These are phyloP conservation scores for Sorex fumeus DNA, from an alignment of 2,113 vertebrate genomes.

Conservation along the genomic window DNA sequence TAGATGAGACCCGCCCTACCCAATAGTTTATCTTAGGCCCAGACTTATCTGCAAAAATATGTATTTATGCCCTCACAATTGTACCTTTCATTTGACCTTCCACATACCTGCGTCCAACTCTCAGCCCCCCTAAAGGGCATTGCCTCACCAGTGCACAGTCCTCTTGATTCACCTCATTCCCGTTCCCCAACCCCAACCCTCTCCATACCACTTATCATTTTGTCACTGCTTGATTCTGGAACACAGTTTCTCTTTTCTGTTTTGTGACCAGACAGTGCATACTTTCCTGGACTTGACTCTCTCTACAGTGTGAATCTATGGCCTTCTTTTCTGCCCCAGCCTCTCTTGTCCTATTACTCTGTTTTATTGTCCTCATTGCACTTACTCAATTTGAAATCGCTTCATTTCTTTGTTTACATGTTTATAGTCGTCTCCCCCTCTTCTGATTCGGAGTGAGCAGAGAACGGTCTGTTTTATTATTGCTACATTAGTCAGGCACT, in stretches of 20 bases:
- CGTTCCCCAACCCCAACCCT: background rate
- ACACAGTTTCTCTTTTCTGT: background rate
- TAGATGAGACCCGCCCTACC: background rate
- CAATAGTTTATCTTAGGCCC: background rate
- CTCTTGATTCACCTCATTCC: background rate
- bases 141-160: too few relatives aligned
- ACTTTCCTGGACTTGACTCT: background rate
- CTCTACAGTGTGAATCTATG: background rate
- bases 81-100: background rate
- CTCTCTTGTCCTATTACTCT: background rate
- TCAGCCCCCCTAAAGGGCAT: background rate
- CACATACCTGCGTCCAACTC: background rate
- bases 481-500: background rate
- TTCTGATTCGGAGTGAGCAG: background rate
- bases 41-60: background rate
- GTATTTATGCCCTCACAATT: background rate
- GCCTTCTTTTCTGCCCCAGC: background rate
- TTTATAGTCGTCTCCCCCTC: background rate
- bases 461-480: constrained; percentile 9
- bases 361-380: background rate
- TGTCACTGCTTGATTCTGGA: background rate
- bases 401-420: background rate
- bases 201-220: background rate
- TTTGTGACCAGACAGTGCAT: background rate
- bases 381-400: constrained; percentile 1